Percentiles rank a stretch among this genome's conserved stretches.
Conservation (phyloP, 1,140 invertebrate genomes). For the Penaeus chinensis region DNA sequence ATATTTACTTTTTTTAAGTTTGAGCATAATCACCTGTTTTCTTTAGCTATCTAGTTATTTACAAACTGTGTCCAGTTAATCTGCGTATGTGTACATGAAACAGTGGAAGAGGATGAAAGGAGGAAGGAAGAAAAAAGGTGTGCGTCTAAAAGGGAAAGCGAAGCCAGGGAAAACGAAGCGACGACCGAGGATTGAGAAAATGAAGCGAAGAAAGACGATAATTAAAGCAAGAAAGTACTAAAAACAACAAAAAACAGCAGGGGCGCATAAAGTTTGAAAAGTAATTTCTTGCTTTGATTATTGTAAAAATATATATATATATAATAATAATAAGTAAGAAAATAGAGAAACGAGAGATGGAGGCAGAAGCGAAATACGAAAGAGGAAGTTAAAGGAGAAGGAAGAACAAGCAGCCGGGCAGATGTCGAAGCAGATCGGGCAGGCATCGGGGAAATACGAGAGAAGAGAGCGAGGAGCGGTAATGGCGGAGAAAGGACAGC, state of each 20-base stretch:
- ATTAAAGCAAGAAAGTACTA: not conserved
- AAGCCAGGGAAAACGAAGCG: not conserved
- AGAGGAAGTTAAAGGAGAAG: not conserved
- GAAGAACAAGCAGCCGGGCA: too few relatives aligned
- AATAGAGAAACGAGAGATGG: not conserved
- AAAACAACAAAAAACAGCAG: not conserved
- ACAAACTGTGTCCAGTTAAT: not conserved
- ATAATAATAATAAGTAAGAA: not conserved
- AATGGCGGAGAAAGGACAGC: slow-evolving; percentile 13
- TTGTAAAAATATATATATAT: not conserved
- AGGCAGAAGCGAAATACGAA: not conserved
- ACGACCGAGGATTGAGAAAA: slow-evolving; percentile 1
- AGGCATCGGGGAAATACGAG: too few relatives aligned
- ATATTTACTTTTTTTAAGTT: too few relatives aligned
- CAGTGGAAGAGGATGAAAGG: not conserved
- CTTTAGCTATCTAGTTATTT: not conserved
- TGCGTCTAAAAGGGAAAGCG: not conserved
- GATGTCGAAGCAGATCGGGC: too few relatives aligned
- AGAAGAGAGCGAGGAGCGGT: slow-evolving; percentile 3
- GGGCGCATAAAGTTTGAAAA: not conserved
- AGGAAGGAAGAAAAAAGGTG: not conserved
- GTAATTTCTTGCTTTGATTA: not conserved
- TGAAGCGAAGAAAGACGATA: not conserved
- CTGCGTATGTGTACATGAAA: not conserved
- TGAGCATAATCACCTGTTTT: too few relatives aligned